Base-by-base conservation (phyloP, 2,113 vertebrate species). In the Corythornis vintsioides region DNA sequence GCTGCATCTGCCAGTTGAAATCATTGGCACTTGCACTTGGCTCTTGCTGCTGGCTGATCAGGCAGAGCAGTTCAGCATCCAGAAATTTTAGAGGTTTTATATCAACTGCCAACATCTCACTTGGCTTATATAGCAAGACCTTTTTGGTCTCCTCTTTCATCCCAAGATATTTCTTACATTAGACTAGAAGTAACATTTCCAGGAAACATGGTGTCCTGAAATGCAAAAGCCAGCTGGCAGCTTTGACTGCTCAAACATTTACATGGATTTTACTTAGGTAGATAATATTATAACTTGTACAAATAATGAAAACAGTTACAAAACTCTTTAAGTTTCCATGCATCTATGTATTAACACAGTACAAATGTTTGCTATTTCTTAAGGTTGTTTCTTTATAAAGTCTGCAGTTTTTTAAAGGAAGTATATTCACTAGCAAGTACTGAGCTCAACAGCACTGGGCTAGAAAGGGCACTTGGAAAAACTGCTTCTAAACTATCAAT, bases 81-180 rank as follows among this genome's bases (percentile, higher is more conserved):
- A 96, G 93, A 89, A 93, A 92, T 95, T 94, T 96, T 92, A 96
- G 94, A 96, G 93, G 95, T 92, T 95, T 95, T 93, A 69, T 86
- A 76, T 94, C 95, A 95, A 82, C 86, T 95, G 96, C 95, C 95
- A 96, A 64, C 88, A 94, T 74, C 88, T 91, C 83, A 43, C 88
- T 96, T 94, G 93, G 94, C 89, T 84, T 88, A 66, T 55, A 81
- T 26, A 91, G 92, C 74, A 90, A 95, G 93, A 92, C 91, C 93
- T 93, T 88, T 95, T 18, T 87, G 79, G 71, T 94, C 83, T 94
- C 84, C 67, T 87, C 88, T 94, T 91, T 95, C 92, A 96, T 82
- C 89, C 88, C 86, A 90, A 79, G 93, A 94, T 94, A 95, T 95
- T 95, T 96, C 89, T 95, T 95, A 95, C 92, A 94, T 94, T 93